These are phyloP conservation scores for Platygyra sinensis DNA, from an alignment of 64 coral and sea anemone genomes.

Conservation along the genomic window DNA sequence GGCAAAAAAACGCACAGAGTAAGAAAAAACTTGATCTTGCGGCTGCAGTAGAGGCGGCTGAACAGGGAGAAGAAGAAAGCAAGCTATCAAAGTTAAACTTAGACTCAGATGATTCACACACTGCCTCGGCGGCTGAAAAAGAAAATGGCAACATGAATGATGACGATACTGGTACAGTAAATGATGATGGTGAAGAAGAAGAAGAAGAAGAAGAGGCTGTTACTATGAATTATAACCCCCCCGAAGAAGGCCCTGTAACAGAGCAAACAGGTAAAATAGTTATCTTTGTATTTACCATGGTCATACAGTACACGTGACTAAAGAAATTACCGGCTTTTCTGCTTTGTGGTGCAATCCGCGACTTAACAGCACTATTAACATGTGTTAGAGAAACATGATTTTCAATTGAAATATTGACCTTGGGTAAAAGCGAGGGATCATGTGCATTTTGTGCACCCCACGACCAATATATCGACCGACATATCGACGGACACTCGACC, in stretches of 20 bases:
- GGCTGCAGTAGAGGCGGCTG: slow-evolving; percentile 86
- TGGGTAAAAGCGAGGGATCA: too few relatives aligned
- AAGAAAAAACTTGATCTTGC: slow-evolving; percentile 87
- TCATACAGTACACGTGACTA: neutral
- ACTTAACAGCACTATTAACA: too few relatives aligned
- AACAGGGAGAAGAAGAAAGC: slow-evolving; percentile 61
- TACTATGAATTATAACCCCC: slow-evolving; percentile 55
- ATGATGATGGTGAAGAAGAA: slow-evolving; percentile 58
- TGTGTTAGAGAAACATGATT: too few relatives aligned
- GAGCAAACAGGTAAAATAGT: slow-evolving; percentile 28
- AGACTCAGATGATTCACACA: neutral
- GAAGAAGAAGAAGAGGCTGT: slow-evolving; percentile 39
- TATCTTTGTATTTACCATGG: neutral
- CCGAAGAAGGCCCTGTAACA: slow-evolving; percentile 19
- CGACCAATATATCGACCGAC: too few relatives aligned
- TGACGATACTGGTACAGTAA: slow-evolving; percentile 43
- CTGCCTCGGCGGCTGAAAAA: neutral
- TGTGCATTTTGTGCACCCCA: too few relatives aligned
- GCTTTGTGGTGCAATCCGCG: too few relatives aligned
- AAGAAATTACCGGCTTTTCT: neutral
- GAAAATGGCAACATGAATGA: slow-evolving; percentile 34
- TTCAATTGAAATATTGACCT: too few relatives aligned
- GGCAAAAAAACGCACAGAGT: slow-evolving; percentile 43
- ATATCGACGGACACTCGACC: too few relatives aligned
- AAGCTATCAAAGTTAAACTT: slow-evolving; percentile 54